Conservation (phyloP, 2,113 vertebrate species). For the Fulica atra region DNA sequence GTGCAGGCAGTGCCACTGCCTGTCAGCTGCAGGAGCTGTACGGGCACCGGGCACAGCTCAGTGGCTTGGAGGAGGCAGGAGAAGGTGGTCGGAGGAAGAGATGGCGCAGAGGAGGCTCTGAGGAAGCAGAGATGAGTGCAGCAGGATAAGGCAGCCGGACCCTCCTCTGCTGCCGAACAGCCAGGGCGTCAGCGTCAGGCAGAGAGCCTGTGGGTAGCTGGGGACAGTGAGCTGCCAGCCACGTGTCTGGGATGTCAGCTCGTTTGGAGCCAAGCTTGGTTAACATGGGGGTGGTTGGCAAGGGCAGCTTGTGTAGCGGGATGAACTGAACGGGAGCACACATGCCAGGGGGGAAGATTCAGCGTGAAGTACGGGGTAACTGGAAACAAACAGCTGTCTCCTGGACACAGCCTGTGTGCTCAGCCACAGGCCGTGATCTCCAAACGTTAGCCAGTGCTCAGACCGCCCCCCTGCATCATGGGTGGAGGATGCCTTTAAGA, state of each 20-base stretch:
- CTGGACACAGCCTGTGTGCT: not conserved
- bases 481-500: rapidly evolving
- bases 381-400: not conserved
- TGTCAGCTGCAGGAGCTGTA: no score
- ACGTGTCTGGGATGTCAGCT: not conserved
- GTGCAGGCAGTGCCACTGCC: not conserved
- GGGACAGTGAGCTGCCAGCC: not conserved
- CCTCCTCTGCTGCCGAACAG: not conserved
- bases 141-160: not conserved
- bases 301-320: not conserved
- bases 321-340: not conserved
- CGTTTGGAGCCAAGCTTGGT: not conserved
- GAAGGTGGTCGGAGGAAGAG: not conserved
- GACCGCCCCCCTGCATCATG: not conserved
- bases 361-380: not conserved
- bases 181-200: not conserved
- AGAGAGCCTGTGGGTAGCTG: not conserved
- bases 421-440: not conserved
- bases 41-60: rapidly evolving
- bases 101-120: rapidly evolving
- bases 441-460: rapidly evolving
- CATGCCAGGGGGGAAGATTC: not conserved
- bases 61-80: not conserved
- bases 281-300: not conserved
- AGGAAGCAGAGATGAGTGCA: not conserved